Conservation (phyloP, 1,140 invertebrate genomes). For the Leptestheria dahalacensis region DNA sequence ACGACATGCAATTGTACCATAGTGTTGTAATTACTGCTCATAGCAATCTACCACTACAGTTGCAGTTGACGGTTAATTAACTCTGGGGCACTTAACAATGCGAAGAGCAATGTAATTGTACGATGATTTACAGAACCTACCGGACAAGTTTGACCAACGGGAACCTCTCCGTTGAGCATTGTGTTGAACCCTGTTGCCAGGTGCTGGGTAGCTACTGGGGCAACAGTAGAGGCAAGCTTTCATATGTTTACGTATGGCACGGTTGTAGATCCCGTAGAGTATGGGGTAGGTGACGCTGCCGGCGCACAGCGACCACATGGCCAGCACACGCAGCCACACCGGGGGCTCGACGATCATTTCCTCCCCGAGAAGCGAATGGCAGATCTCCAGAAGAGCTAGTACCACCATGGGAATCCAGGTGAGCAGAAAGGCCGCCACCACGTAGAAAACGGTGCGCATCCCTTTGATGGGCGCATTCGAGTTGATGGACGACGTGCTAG, state of each 20-base stretch:
- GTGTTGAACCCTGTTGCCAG: background rate
- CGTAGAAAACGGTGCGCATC: conserved; percentile 17
- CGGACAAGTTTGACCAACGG: conserved; percentile 13
- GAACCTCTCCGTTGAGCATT: conserved; percentile 7
- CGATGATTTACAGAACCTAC: background rate
- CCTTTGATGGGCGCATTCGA: conserved; percentile 7
- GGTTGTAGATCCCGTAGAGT: conserved; percentile 19
- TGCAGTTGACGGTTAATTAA: too few species aligned
- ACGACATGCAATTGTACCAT: background rate
- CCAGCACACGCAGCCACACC: conserved; percentile 13
- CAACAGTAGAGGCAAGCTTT: conserved; percentile 3
- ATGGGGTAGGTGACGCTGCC: conserved; percentile 15
- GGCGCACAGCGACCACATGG: conserved; percentile 14
- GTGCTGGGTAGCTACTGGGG: background rate
- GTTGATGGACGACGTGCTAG: conserved; percentile 9
- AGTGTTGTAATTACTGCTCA: too few species aligned
- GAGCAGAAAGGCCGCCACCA: conserved; percentile 17
- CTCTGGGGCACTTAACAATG: background rate
- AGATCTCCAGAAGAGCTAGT: conserved; percentile 11
- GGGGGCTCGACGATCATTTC: background rate
- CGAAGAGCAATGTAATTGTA: background rate
- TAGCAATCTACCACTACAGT: too few species aligned
- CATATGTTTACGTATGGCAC: conserved; percentile 18
- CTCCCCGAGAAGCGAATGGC: background rate
- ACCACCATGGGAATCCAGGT: conserved; percentile 15